A percentile compares a stretch with the other conserved stretches of the same genome.
phyloP scores from a whole-genome alignment of 2,113 vertebrate genomes.

The Ondatra zibethicus region DNA sequence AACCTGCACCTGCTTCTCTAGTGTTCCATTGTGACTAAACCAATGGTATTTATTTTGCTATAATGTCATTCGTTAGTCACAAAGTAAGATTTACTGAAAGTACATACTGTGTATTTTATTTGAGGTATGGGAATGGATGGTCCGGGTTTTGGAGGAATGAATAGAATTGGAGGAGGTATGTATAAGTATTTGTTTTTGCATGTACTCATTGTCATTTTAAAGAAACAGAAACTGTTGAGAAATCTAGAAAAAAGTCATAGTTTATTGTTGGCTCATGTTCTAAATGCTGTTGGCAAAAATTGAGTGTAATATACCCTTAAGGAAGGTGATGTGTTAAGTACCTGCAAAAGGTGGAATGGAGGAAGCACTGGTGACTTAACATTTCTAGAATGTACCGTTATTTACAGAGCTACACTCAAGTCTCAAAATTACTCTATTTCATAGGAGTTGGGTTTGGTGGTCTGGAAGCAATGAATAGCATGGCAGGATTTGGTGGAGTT shows the following conservation, averaged over 20 bases:
- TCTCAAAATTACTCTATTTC: constrained; percentile 74
- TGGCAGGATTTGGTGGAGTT: constrained; percentile 94
- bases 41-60: constrained; percentile 52
- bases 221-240: constrained; percentile 68
- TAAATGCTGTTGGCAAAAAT: constrained; percentile 53
- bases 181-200: constrained; percentile 71
- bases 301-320: constrained; percentile 45
- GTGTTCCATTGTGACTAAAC: constrained; percentile 17
- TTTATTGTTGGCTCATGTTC: constrained; percentile 51
- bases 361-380: constrained; percentile 44
- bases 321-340: constrained; percentile 51
- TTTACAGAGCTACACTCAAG: background rate
- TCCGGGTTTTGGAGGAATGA: constrained; percentile 94
- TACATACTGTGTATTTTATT: constrained; percentile 81
- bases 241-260: constrained; percentile 33
- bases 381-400: constrained; percentile 4
- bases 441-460: constrained; percentile 94
- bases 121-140: constrained; percentile 94
- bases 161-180: constrained; percentile 93
- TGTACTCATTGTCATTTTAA: constrained; percentile 49
- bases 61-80: constrained; percentile 64
- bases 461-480: constrained; percentile 94
- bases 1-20: constrained; percentile 18
- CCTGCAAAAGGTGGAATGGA: constrained; percentile 37
- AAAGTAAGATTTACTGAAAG: constrained; percentile 70